Evolutionary conservation across 2,888 invertebrate genomes (phyloP).

Genomic region (Brenthis ino): DNA sequence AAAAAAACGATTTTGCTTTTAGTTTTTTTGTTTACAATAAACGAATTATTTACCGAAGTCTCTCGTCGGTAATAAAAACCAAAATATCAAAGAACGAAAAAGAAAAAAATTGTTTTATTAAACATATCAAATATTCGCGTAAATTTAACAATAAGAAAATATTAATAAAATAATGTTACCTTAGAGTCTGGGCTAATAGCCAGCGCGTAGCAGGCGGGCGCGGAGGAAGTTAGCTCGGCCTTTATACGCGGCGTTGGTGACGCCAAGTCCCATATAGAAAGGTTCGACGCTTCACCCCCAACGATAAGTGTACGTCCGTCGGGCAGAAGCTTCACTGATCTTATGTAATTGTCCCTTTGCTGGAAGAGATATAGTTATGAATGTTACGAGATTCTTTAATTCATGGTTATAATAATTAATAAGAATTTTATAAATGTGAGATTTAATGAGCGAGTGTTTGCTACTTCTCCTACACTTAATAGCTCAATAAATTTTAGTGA

Average conservation of each 20-base stretch:
- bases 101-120: too few relatives aligned
- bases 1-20: too few relatives aligned
- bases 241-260: constrained; percentile 95
- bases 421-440: not conserved
- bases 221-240: constrained; percentile 95
- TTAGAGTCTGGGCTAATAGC: constrained; percentile 98
- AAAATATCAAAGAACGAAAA: too few relatives aligned
- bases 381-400: constrained; percentile 3
- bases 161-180: constrained; percentile 55
- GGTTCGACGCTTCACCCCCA: constrained; percentile 96
- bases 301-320: constrained; percentile 97
- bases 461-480: not conserved
- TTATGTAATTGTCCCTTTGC: constrained; percentile 97
- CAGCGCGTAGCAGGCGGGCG: constrained; percentile 98
- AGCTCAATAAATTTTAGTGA: too few relatives aligned
- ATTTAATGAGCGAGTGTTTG: not conserved
- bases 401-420: not conserved
- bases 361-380: constrained; percentile 52
- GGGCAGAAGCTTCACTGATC: constrained; percentile 95
- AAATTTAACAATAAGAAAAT: not conserved
- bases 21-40: too few relatives aligned
- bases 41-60: too few relatives aligned
- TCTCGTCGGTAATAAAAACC: too few relatives aligned
- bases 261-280: constrained; percentile 97
- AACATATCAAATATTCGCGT: too few relatives aligned